These are phyloP conservation scores for Ostrea edulis DNA, from an alignment of 1,140 invertebrate species.

Conservation along the genomic window DNA sequence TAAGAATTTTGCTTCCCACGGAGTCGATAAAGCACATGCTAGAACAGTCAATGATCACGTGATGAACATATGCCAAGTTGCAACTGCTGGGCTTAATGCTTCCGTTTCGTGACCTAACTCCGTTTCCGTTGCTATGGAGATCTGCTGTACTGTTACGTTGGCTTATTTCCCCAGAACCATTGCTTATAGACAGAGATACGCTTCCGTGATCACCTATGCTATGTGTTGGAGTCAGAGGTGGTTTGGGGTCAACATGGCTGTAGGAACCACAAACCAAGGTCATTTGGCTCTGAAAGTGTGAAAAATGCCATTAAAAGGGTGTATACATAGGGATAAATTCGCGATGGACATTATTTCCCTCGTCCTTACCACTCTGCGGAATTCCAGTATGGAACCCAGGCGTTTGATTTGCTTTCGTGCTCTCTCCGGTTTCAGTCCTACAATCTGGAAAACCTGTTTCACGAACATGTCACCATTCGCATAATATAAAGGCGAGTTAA, in stretches of 20 bases:
- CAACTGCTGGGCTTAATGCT: not conserved
- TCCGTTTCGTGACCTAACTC: not conserved
- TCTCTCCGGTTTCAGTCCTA: slow-evolving; percentile 66
- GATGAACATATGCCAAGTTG: slow-evolving; percentile 54
- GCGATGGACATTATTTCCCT: not conserved
- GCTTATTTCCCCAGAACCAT: slow-evolving; percentile 43
- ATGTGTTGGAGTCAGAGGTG: not conserved
- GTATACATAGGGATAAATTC: not conserved
- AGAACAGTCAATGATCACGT: slow-evolving; percentile 74
- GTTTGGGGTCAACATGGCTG: slow-evolving; percentile 32
- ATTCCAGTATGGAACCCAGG: slow-evolving; percentile 52
- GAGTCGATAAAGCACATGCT: slow-evolving; percentile 73
- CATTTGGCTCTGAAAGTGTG: not conserved
- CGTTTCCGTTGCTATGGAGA: slow-evolving; percentile 14
- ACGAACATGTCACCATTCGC: slow-evolving; percentile 72
- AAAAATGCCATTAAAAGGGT: not conserved
- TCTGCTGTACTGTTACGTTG: slow-evolving; percentile 24
- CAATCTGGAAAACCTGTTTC: slow-evolving; percentile 63
- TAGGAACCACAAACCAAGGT: slow-evolving; percentile 21
- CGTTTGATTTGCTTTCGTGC: slow-evolving; percentile 67
- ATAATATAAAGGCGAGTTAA: slow-evolving; percentile 71
- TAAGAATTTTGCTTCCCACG: slow-evolving; percentile 72
- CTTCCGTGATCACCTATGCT: slow-evolving; percentile 31
- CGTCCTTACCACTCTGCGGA: slow-evolving; percentile 45
- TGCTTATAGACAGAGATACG: not conserved